These are phyloP conservation scores for Hafferia zeledoni DNA, from an alignment of 2,797 vertebrate species.

Conservation along the genomic window DNA sequence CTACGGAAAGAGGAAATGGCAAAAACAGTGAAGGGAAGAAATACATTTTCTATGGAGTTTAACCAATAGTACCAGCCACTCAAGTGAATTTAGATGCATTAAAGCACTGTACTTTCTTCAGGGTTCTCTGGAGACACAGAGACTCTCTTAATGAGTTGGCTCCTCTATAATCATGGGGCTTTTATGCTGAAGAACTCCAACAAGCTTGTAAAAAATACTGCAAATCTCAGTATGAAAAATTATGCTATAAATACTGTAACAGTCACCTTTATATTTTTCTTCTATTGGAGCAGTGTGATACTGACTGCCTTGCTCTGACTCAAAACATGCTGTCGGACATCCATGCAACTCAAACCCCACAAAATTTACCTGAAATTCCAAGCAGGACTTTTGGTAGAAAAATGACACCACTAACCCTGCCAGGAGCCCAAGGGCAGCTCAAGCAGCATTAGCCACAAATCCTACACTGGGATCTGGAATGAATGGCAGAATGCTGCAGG, in stretches of 20 bases:
- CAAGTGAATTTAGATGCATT: neutral
- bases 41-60: neutral
- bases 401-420: neutral
- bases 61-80: neutral
- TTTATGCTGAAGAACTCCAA: constrained; percentile 35
- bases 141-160: neutral
- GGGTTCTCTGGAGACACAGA: neutral
- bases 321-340: neutral
- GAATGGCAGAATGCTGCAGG: neutral
- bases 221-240: constrained; percentile 24
- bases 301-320: neutral
- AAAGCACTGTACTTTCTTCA: neutral
- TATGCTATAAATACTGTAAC: neutral
- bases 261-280: neutral
- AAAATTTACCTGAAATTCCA: neutral
- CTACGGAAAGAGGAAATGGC: neutral
- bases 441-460: neutral
- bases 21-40: constrained; percentile 3
- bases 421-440: neutral
- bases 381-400: neutral
- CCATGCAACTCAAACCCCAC: neutral
- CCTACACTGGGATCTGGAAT: neutral
- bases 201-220: neutral
- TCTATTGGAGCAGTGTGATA: neutral
- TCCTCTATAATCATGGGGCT: neutral